Conservation (phyloP, 2,113 vertebrate genomes). For the Bubo scandiacus region DNA sequence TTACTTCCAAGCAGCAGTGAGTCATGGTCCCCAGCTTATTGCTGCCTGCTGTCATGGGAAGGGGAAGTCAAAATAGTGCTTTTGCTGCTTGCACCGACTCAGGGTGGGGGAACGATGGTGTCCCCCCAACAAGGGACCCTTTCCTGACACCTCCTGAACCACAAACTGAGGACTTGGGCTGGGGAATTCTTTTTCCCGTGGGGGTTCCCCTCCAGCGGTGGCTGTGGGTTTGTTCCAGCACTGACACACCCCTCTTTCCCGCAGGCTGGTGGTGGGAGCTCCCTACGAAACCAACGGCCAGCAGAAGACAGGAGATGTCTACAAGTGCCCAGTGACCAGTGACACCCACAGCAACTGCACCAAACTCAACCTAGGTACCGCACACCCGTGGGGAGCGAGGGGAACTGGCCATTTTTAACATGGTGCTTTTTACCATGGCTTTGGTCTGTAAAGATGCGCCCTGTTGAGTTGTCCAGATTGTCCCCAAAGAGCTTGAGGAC, state of each 20-base stretch:
- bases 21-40: neutral
- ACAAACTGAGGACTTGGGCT: rapidly evolving
- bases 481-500: rapidly evolving
- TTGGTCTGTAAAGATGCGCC: neutral
- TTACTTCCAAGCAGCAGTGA: neutral
- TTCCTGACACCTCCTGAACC: neutral
- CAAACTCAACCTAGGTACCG: constrained; percentile 93
- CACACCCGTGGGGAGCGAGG: rapidly evolving
- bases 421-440: neutral
- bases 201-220: rapidly evolving
- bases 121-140: neutral
- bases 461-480: rapidly evolving
- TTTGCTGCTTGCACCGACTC: neutral
- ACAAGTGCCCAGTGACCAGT: constrained; percentile 86
- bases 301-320: constrained; percentile 93
- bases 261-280: constrained; percentile 93
- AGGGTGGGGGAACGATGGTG: rapidly evolving
- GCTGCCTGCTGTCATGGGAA: neutral
- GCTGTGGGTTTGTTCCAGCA: neutral
- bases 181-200: neutral
- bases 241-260: neutral
- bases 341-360: constrained; percentile 83
- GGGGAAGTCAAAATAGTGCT: neutral
- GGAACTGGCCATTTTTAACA: rapidly evolving
- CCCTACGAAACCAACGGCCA: constrained; percentile 92